phyloP scores from a whole-genome alignment of 92 coral and sea anemone species.

The Bergia sp. region DNA sequence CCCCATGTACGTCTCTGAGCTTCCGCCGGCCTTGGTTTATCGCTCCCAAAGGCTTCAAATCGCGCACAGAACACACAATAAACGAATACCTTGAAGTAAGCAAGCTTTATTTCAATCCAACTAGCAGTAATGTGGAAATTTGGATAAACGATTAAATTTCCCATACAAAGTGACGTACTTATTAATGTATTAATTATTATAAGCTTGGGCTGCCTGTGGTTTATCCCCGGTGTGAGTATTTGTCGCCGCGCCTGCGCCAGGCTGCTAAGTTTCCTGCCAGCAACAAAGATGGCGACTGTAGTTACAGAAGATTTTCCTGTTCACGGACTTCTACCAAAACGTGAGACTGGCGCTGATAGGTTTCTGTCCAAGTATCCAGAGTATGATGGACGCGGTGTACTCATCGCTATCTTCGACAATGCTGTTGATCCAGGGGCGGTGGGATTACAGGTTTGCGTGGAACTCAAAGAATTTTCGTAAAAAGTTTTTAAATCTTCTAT shows the following conservation, averaged over 20 bases:
- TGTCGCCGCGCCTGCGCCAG: slow-evolving; percentile 42
- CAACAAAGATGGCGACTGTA: slow-evolving; percentile 80
- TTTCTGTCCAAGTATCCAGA: slow-evolving; percentile 85
- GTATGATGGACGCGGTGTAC: slow-evolving; percentile 90
- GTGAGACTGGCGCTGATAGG: slow-evolving; percentile 95
- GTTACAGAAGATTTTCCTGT: slow-evolving; percentile 81
- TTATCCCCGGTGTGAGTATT: not conserved
- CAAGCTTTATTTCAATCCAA: no score
- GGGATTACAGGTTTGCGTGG: slow-evolving; percentile 81
- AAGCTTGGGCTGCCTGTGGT: not conserved
- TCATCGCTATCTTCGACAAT: slow-evolving; percentile 93
- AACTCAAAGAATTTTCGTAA: no score
- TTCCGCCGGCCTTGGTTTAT: no score
- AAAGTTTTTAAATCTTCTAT: not conserved
- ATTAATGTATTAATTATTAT: no score
- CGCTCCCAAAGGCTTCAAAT: no score
- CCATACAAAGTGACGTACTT: no score
- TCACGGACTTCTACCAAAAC: slow-evolving; percentile 92
- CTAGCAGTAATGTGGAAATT: no score
- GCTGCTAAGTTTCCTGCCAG: not conserved
- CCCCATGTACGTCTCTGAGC: no score
- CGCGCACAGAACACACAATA: no score
- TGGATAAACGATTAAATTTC: no score
- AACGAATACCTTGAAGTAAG: no score
- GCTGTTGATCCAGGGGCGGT: slow-evolving; percentile 98